phyloP scores from a whole-genome alignment of 35 echinoderm and acorn worm species.

The Apostichopus californicus region DNA sequence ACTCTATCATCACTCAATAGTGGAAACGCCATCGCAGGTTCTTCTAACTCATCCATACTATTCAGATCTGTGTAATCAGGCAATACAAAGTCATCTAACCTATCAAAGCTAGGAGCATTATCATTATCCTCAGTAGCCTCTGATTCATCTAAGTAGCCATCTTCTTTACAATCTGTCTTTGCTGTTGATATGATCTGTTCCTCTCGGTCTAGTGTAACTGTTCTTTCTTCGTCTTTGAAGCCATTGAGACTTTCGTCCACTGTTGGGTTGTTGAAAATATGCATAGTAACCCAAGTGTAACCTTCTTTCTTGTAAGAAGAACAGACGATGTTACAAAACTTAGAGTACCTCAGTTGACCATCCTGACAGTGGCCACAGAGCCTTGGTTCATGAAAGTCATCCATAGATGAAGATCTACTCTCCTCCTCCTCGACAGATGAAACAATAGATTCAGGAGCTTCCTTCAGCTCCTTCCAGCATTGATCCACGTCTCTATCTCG shows the following conservation, averaged over 20 bases:
- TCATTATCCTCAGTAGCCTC: not conserved
- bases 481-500: not conserved
- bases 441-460: not conserved
- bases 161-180: not conserved
- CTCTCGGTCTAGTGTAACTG: not conserved
- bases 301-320: not conserved
- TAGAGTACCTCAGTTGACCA: constrained; percentile 21
- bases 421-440: not conserved
- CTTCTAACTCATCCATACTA: no score
- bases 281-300: constrained; percentile 25
- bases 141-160: not conserved
- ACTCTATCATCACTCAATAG: no score
- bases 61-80: no score
- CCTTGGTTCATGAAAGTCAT: not conserved
- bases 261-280: not conserved
- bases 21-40: no score
- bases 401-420: not conserved
- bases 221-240: not conserved
- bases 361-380: not conserved
- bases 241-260: not conserved
- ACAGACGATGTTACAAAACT: constrained; percentile 35
- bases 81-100: no score
- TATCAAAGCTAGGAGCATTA: no score
- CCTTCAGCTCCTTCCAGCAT: constrained; percentile 6
- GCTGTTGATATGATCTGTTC: not conserved